A percentile compares a stretch with the other conserved stretches of the same genome.
phyloP scores from a whole-genome alignment of 2,113 vertebrate genomes.

The Dromiciops gliroides region DNA sequence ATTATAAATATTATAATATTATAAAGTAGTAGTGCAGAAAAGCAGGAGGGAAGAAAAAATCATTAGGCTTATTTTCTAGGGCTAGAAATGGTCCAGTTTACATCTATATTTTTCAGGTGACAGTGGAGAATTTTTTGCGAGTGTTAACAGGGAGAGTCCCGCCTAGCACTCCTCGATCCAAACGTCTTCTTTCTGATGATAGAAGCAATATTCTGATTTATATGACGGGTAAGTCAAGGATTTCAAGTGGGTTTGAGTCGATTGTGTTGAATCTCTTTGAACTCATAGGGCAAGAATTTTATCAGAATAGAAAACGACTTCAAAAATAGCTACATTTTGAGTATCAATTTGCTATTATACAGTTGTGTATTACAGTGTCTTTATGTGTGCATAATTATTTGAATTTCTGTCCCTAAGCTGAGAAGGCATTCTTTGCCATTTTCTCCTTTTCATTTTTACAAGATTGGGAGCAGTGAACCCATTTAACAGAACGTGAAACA shows the following conservation, averaged over 20 bases:
- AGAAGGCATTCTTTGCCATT: not conserved
- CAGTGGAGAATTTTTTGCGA: constrained; percentile 97
- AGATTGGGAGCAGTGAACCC: not conserved
- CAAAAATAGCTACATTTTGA: not conserved
- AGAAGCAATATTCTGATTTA: constrained; percentile 99
- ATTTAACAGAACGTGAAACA: too few species aligned
- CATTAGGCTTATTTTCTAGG: not conserved
- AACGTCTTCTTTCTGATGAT: constrained; percentile 97
- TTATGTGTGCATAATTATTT: not conserved
- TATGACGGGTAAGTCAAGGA: constrained; percentile 90
- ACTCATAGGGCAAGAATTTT: not conserved
- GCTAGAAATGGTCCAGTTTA: constrained; percentile 49
- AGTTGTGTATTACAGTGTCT: not conserved
- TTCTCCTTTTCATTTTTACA: not conserved
- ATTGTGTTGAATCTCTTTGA: constrained; percentile 11
- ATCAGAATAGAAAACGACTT: constrained; percentile 10
- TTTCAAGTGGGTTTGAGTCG: constrained; percentile 19
- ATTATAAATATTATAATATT: too few species aligned
- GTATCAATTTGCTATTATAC: not conserved
- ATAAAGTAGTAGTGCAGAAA: not conserved
- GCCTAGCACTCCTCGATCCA: constrained; percentile 94
- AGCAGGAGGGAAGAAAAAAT: constrained; percentile 29
- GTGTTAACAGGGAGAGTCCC: constrained; percentile 97
- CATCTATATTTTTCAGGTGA: constrained; percentile 90
- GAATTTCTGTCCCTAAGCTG: constrained; percentile 20